phyloP scores from a whole-genome alignment of 2,888 invertebrate species.

The Acleris laterana region DNA sequence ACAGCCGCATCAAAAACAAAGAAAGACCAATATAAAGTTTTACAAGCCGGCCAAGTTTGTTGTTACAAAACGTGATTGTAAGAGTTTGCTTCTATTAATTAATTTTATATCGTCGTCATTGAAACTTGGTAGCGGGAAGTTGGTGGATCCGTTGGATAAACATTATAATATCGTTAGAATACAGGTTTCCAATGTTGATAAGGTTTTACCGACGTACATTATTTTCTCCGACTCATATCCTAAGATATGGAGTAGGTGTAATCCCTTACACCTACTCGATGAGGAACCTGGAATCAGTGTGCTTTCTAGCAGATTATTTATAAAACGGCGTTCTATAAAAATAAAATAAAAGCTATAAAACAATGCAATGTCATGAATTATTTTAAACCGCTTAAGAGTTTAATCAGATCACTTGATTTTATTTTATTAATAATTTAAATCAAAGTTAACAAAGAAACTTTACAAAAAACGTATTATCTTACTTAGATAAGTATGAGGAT shows the following conservation, averaged over 20 bases:
- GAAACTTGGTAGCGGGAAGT: conserved; percentile 9
- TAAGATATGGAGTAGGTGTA: neutral
- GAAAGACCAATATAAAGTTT: conserved; percentile 24
- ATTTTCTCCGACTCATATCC: neutral
- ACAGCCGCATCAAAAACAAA: neutral
- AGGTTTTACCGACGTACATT: neutral
- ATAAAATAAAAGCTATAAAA: no score
- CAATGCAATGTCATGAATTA: neutral
- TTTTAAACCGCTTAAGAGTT: neutral
- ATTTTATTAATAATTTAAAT: no score
- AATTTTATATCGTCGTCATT: conserved; percentile 19
- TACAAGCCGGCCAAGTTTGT: conserved; percentile 2
- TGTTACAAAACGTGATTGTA: conserved; percentile 7
- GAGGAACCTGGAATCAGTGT: neutral
- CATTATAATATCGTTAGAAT: neutral
- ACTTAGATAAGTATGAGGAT: no score
- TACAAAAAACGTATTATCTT: no score
- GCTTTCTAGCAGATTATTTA: neutral
- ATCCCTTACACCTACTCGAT: neutral
- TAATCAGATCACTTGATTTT: no score
- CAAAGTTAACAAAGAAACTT: no score
- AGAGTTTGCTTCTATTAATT: conserved; percentile 24
- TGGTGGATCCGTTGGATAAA: conserved; percentile 12
- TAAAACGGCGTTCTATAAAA: neutral
- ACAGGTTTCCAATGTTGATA: neutral